Percentiles rank a stretch among this genome's conserved stretches.
These are phyloP conservation scores for Sciurus carolinensis DNA, from an alignment of 2,797 vertebrate species.

Conservation along the genomic window DNA sequence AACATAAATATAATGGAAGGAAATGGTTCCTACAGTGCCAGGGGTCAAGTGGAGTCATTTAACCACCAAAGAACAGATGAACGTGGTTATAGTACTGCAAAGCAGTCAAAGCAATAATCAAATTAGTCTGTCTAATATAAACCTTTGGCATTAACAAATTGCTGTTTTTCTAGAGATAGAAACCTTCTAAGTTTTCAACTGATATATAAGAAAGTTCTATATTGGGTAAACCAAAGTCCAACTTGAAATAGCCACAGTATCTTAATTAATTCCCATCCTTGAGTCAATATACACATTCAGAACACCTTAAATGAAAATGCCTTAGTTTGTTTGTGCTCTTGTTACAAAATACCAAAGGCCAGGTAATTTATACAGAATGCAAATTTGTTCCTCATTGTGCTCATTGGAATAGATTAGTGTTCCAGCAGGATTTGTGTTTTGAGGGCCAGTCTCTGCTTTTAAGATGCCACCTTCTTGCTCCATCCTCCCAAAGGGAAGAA, in stretches of 20 bases:
- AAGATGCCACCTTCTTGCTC: neutral
- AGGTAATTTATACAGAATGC: neutral
- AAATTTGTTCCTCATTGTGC: neutral
- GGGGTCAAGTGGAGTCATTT: neutral
- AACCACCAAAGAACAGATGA: neutral
- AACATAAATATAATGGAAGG: neutral
- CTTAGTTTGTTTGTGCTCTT: neutral
- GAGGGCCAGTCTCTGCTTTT: neutral
- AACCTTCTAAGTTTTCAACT: neutral
- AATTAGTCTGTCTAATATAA: neutral
- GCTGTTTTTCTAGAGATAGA: neutral
- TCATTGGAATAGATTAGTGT: neutral
- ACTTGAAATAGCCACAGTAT: neutral
- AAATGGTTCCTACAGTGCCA: neutral
- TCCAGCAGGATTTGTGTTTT: fast-evolving
- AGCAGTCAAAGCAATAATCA: neutral
- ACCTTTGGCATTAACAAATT: fast-evolving
- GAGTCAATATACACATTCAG: neutral
- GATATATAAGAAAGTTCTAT: neutral
- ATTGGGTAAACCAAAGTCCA: neutral
- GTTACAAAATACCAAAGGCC: neutral
- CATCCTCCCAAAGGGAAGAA: too few relatives aligned
- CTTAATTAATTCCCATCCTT: neutral
- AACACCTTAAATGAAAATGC: neutral
- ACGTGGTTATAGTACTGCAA: neutral